Base-by-base conservation (phyloP, 1,140 invertebrate species). In the Papilio glaucus region DNA sequence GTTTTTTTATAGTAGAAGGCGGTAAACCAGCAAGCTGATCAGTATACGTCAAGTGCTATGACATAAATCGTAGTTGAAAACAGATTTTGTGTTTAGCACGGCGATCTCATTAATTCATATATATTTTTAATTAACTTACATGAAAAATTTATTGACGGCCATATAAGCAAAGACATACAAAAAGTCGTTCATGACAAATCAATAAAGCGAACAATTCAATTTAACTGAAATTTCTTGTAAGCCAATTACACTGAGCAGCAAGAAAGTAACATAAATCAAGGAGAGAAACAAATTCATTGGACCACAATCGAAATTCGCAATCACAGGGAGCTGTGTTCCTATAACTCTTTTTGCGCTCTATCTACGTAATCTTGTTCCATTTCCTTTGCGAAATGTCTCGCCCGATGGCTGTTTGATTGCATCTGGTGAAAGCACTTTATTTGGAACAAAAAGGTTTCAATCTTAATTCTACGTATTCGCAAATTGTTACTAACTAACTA, bases 291-390 rank as follows among this genome's bases (percentile, higher is more conserved):
- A 57, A 57, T 26, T 57, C 21, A 24, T 57, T 57, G 49, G 49
- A 26, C 10, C 49, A 57, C 49, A 57, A 57, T 57, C 49, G 49
- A 57, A 57, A 57, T 57, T 24, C 24, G 49, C 49, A 24, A 57
- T 57, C 49, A 57, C 12, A 57, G 49, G 12, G 49, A 57, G 9
- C 49, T 49, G 18, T n/a, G 6, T 26, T 57, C 49, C 49, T 12
- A 57, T 57, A 57, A 57, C 49, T 57, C 49, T 57, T 57, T 57
- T 57, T 57, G 49, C 21, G 8, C 49, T 1, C 49, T 57, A 13
- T 57, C 49, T 57, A 26, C 10, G 21, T 57, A 57, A 57, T 57
- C 49, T 57, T 57, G 49, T 57, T 57, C 15, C 21, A 57, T 57
- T 57, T 57, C 49, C 49, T 57, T 13, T 57, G 49, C 18, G 21